Base-by-base conservation (phyloP, 2,113 vertebrate species). In the Elgaria multicarinata region DNA sequence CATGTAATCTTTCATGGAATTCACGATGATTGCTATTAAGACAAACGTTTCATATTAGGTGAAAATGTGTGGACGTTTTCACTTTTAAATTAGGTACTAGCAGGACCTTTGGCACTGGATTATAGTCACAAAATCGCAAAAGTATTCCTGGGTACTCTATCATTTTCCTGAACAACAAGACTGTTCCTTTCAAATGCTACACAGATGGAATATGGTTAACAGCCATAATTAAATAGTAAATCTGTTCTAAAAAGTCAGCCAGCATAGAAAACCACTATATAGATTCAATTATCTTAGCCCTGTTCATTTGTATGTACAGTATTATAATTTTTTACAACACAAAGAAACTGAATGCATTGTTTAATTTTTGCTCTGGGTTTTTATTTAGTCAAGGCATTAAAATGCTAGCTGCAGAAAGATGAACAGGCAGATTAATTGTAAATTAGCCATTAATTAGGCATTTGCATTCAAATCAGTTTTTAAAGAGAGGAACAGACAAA, bases 151-250 rank as follows among this genome's bases (percentile, higher is more conserved):
- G 82, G 28, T 89, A 53, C 2, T 1, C 83, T 72, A 86, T 79
- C 89, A 89, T 67, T 91, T 96, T 75, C 36, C 67, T 92, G 31
- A 22, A 6, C 62, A 69, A 88, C 93, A 87, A 14, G 89, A 83
- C 93, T 86, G 89, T 90, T 84, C 90, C 82, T 91, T 4, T 94
- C 76, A 91, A 86, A 62, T 88, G 76, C 7, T 26, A 76, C 91
- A n/a, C 89, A 93, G 93, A 94, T 90, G 94, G 92, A 93, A 92
- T 80, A 8, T 90, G 72, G 92, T 84, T 87, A 91, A 92, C 86
- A 66, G 75, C 1, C 87, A 77, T 92, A 90, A 92, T 92, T 92
- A 95, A 95, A 33, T 6, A 90, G 62, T 91, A 92, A 92, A 95
- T 92, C 83, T 82, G 0, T 26, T 53, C 92, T 94, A 64, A 92